Evolutionary conservation across 1,140 invertebrate genomes (phyloP).

Genomic region (Melanaphis sacchari): DNA sequence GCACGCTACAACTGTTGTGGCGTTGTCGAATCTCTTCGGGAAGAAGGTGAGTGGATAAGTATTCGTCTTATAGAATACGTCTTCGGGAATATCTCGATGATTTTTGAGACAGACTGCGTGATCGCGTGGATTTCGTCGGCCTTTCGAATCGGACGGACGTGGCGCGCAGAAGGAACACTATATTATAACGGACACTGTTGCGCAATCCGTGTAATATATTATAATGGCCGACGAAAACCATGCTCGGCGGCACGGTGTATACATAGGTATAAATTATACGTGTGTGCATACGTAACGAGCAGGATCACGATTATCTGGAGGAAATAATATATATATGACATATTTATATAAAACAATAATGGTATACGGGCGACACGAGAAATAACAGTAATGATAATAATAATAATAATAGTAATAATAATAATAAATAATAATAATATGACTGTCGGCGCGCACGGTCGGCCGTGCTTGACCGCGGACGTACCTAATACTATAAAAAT

Average conservation of each 20-base stretch:
- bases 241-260: background rate
- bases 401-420: background rate
- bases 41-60: background rate
- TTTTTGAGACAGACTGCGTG: background rate
- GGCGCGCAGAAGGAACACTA: background rate
- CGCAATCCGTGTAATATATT: background rate
- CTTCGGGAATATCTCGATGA: background rate
- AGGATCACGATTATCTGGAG: background rate
- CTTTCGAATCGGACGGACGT: background rate
- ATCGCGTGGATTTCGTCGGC: background rate
- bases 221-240: background rate
- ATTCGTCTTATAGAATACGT: accelerated
- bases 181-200: background rate
- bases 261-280: background rate
- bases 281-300: background rate
- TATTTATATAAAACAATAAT: background rate
- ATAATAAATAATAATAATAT: background rate
- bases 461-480: background rate
- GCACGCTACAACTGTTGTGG: too few relatives aligned
- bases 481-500: background rate
- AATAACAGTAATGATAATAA: background rate
- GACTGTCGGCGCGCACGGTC: background rate
- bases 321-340: background rate
- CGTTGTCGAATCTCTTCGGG: background rate
- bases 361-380: background rate